Evolutionary conservation across 2,113 vertebrate genomes (phyloP), one percentile per base, ranked within the genome.

Genomic region (Copsychus sechellarum): DNA sequence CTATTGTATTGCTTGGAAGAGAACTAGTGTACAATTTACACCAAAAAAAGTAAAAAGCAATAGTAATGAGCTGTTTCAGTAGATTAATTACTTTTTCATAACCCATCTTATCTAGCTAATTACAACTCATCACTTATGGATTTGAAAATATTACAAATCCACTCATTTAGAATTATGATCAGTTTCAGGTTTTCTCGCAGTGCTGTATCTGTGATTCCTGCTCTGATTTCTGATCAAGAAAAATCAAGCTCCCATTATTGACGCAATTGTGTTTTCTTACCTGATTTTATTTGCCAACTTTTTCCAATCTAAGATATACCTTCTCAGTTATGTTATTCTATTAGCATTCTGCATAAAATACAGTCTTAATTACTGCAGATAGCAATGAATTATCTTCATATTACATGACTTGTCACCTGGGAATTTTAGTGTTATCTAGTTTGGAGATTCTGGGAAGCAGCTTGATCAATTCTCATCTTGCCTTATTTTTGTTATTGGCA

Each of bases 361-460:
- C 60, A 53, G 26, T 93, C 70, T 96, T 97, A 57, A 58, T 96
- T 96, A 84, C 65, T 62, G 38, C 71, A 92, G 84, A 86, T 67
- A 97, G 19, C 66, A 80, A 97, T 87, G 79, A 95, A 92, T 86
- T 96, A 70, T 93, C 90, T 96, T 97, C 80, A 85, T 95, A 89
- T 87, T 88, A 76, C 51, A 58, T 48, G 48, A 81, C 48, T 78
- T 96, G 78, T 87, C 94, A 96, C 72, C n/a, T 87, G 67, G 91
- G 86, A 96, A 93, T 97, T 97, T 97, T 92, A 84, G 48, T 92
- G 77, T 66, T 17, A 93, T 96, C 86, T 92, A 57, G 31, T 95
- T 96, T 82, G 65, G 81, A 92, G 84, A 96, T 91, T 92, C 84
- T 92, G 53, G 18, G 14, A 97, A 97, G 80, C 54, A 95, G 24